A percentile compares a stretch with the other conserved stretches of the same genome.
phyloP scores from a whole-genome alignment of 1,140 invertebrate species.

The Radopholus similis region DNA sequence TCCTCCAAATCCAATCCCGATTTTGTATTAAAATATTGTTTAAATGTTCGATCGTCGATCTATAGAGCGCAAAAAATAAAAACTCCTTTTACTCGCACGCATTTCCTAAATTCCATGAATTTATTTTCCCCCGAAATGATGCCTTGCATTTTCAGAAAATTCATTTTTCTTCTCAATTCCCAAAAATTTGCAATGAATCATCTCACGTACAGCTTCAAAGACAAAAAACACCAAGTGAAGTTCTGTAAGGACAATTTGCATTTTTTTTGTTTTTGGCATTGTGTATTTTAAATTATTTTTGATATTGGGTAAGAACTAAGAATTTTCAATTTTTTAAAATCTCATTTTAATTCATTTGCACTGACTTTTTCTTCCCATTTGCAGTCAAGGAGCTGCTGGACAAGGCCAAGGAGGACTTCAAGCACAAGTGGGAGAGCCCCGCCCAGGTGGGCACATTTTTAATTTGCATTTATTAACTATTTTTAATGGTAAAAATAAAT shows the following conservation, averaged over 20 bases:
- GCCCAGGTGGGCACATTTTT: constrained; percentile 66
- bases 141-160: too few species aligned
- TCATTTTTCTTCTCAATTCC: background rate
- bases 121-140: too few species aligned
- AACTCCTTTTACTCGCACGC: too few species aligned
- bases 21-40: too few species aligned
- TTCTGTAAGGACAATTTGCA: background rate
- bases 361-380: constrained; percentile 55
- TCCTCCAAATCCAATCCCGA: too few species aligned
- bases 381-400: constrained; percentile 93
- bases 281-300: background rate
- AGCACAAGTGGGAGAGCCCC: constrained; percentile 93
- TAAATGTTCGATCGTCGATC: too few species aligned
- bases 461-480: too few species aligned
- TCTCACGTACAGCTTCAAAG: background rate
- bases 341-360: too few species aligned
- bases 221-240: constrained; percentile 5
- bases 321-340: too few species aligned
- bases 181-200: background rate
- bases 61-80: too few species aligned
- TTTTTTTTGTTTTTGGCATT: background rate
- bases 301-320: too few species aligned
- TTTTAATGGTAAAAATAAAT: background rate
- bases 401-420: constrained; percentile 94
- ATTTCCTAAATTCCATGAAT: too few species aligned